phyloP scores from a whole-genome alignment of 2,888 invertebrate species.

The Podotricha telesiphe region DNA sequence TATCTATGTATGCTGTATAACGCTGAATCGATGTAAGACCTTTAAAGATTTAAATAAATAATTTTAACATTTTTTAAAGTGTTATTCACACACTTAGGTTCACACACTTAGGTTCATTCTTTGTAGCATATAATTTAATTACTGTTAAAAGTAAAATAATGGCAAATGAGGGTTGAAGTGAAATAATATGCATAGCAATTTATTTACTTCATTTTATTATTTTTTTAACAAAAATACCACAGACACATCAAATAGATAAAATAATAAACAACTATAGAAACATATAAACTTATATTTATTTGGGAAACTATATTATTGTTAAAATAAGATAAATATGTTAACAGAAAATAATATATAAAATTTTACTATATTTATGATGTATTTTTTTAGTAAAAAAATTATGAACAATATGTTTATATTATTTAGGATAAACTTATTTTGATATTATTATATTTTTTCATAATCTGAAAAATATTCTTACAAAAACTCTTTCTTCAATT shows the following conservation, averaged over 20 bases:
- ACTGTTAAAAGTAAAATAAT: no score
- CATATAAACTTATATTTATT: slow-evolving; percentile 3
- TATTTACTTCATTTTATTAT: slow-evolving; percentile 5
- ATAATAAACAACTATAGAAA: slow-evolving; percentile 25
- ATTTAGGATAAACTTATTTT: not conserved
- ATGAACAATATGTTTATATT: not conserved
- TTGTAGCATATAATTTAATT: no score
- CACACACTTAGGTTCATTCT: no score
- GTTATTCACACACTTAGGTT: no score
- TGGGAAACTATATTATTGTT: not conserved
- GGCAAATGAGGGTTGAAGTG: not conserved
- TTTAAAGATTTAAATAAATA: no score
- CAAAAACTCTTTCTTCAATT: not conserved
- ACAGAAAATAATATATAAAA: not conserved
- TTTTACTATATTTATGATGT: not conserved
- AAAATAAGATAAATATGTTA: not conserved
- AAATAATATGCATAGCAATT: not conserved
- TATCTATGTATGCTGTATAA: no score
- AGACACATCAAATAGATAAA: slow-evolving; percentile 37
- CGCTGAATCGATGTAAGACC: no score
- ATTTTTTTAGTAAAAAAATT: not conserved
- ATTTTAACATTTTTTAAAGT: no score
- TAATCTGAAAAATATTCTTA: not conserved
- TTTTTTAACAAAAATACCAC: slow-evolving; percentile 37
- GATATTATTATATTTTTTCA: not conserved